Evolutionary conservation across 2,113 vertebrate species (phyloP), one percentile per base, ranked within the genome.

Genomic region (Columba livia): DNA sequence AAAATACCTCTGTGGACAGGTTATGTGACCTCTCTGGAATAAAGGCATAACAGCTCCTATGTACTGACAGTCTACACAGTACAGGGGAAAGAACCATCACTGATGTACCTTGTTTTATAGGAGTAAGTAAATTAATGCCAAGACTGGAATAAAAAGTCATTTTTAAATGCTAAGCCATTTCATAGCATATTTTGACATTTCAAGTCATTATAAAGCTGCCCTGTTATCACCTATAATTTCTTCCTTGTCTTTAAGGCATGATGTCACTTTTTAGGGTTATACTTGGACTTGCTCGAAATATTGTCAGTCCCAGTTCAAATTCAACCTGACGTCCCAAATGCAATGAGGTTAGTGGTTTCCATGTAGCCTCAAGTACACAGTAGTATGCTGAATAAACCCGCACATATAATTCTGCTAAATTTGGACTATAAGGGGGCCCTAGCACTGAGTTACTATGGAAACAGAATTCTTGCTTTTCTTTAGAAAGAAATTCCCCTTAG

Each of bases 401-500:
- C 97, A 97, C 96, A 94, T 84, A 90, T 72, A 95, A 84, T 93
- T 97, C 93, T 97, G 90, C 97, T 98, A 98, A 98, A 98, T 98
- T 97, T 97, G 97, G 95, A 93, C 93, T 97, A 47, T 91, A 97
- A 97, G 91, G 96, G 93, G 93, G 95, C 96, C 83, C 91, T 96
- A 96, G 72, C 53, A 79, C 94, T 77, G 91, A 93, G 98, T 98
- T 98, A 92, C 98, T 97, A 98, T 98, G 97, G 97, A 96, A 98
- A 98, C 97, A 83, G 93, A 89, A 78, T 95, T 97, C 89, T 97
- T 96, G n/a, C 94, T 97, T 97, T 97, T 96, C 97, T 96, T 93
- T 91, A 70, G 91, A 96, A 97, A 90, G 61, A 94, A 85, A 95
- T 97, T 98, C 98, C 95, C 95, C 95, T 83, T 97, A 97, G 89